Percentiles rank a stretch among this genome's conserved stretches.
These are phyloP conservation scores for Motacilla alba DNA, from an alignment of 2,113 vertebrate species.

Conservation along the genomic window DNA sequence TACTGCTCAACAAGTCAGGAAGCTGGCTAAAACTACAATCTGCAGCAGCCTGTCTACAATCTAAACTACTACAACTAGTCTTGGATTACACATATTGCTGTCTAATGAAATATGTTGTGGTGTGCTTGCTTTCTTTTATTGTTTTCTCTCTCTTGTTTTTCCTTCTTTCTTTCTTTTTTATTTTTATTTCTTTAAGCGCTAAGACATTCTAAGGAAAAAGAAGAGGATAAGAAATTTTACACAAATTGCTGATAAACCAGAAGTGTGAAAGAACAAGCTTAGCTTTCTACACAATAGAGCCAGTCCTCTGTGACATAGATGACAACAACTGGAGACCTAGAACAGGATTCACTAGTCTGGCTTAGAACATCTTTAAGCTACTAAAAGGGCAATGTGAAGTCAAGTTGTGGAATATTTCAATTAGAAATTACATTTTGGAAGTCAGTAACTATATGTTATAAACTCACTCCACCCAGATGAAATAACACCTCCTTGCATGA, in stretches of 20 bases:
- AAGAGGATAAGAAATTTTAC: background rate
- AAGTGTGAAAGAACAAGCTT: background rate
- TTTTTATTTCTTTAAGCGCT: background rate
- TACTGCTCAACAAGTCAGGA: background rate
- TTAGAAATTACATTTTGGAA: background rate
- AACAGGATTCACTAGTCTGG: background rate
- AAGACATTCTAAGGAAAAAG: background rate
- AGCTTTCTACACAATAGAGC: background rate
- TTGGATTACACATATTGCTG: background rate
- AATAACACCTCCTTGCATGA: background rate
- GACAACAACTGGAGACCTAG: background rate
- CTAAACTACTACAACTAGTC: background rate
- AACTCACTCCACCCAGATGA: background rate
- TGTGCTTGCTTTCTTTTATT: background rate
- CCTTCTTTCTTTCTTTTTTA: background rate
- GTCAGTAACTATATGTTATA: background rate
- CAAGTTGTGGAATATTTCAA: background rate
- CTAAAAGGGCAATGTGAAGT: background rate
- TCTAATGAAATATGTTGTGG: background rate
- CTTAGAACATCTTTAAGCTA: background rate
- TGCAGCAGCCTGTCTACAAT: background rate
- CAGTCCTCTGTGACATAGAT: background rate
- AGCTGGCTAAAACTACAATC: background rate
- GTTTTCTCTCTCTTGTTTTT: rapidly evolving
- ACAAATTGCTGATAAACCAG: background rate